Conservation (phyloP, 2,113 vertebrate genomes). For the Platycercus adscitus region DNA sequence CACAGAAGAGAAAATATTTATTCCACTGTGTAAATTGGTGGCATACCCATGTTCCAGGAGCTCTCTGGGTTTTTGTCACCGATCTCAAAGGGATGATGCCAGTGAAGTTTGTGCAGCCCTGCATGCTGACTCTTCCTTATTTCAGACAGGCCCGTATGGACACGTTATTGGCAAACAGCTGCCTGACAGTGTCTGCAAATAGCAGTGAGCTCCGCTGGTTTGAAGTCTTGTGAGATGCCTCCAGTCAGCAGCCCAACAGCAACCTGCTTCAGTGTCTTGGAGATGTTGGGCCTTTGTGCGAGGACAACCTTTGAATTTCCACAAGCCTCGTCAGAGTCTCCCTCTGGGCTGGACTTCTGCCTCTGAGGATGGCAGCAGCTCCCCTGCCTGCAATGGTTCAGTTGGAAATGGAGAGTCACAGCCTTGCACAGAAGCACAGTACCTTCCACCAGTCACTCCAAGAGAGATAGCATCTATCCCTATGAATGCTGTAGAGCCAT, state of each 20-base stretch:
- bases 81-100: background rate
- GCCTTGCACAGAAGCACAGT: fast-evolving
- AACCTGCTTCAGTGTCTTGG: fast-evolving
- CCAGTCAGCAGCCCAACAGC: background rate
- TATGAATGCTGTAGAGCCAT: background rate
- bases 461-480: background rate
- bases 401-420: background rate
- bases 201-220: background rate
- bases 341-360: background rate
- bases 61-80: background rate
- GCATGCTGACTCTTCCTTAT: too few species aligned
- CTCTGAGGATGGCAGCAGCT: background rate
- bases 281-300: background rate
- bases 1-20: slow-evolving; percentile 30
- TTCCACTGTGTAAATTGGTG: background rate
- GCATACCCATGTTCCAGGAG: background rate
- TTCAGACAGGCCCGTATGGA: fast-evolving
- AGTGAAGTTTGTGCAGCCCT: fast-evolving
- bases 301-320: background rate
- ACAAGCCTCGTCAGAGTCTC: background rate
- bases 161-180: fast-evolving
- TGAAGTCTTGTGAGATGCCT: background rate
- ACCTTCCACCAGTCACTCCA: background rate
- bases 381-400: background rate
- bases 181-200: fast-evolving